Percentiles rank a stretch among this genome's conserved stretches.
These are phyloP conservation scores for Galaxea fascicularis DNA, from an alignment of 92 coral and sea anemone genomes.

Conservation along the genomic window DNA sequence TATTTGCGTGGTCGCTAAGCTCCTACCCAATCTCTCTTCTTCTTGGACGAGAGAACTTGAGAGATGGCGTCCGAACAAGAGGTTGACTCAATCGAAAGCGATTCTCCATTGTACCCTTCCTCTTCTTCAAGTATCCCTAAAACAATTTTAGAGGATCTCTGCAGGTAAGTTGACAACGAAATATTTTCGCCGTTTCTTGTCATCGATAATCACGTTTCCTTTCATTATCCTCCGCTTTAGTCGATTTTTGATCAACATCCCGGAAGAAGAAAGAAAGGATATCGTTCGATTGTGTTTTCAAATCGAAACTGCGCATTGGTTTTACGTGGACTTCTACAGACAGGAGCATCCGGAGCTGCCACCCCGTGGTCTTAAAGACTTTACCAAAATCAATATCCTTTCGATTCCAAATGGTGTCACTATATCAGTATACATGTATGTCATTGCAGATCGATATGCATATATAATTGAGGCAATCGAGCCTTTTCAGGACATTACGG, in stretches of 20 bases:
- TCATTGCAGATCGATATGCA: not conserved
- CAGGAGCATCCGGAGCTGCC: conserved; percentile 92
- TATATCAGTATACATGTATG: not conserved
- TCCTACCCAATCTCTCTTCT: conserved; percentile 25
- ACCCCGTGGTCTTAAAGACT: conserved; percentile 90
- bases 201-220: not conserved
- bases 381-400: conserved; percentile 97
- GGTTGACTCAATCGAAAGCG: conserved; percentile 49
- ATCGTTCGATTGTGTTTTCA: conserved; percentile 96
- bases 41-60: not conserved
- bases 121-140: conserved; percentile 70
- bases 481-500: no score
- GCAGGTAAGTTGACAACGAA: conserved; percentile 72
- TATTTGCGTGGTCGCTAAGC: conserved; percentile 36
- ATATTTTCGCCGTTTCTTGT: not conserved
- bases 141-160: conserved; percentile 88
- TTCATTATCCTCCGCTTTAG: conserved; percentile 46
- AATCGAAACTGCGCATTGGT: conserved; percentile 98
- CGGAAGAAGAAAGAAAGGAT: conserved; percentile 93
- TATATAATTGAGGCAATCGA: no score
- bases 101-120: conserved; percentile 72
- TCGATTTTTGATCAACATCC: conserved; percentile 95
- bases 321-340: conserved; percentile 93
- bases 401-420: not conserved
- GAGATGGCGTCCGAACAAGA: conserved; percentile 81